Evolutionary conservation across 2,797 vertebrate genomes (phyloP).

Genomic region (Erethizon dorsatum): DNA sequence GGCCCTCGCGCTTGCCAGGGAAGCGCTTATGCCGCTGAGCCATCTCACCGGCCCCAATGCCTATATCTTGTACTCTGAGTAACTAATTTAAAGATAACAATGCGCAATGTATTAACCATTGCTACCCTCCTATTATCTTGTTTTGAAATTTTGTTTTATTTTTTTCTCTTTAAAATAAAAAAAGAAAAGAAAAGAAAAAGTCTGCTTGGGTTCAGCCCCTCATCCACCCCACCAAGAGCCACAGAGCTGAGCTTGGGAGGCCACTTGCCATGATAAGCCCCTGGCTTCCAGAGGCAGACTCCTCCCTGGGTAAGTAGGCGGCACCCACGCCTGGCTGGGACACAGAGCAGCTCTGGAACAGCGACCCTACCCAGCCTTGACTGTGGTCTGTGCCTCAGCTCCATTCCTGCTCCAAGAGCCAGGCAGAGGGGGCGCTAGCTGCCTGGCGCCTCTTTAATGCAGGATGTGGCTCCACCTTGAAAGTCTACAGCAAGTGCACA

Average conservation of each 20-base stretch:
- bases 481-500: neutral
- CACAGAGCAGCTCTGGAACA: rapidly evolving
- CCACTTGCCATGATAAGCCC: neutral
- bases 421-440: neutral
- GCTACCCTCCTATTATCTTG: neutral
- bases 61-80: neutral
- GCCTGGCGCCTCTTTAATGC: neutral
- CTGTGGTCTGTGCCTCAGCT: rapidly evolving
- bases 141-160: neutral
- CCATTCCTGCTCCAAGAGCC: neutral
- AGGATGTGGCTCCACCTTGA: neutral
- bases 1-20: too few species aligned
- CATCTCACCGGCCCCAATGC: neutral
- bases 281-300: neutral
- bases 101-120: neutral
- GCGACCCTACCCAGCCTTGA: neutral
- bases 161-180: neutral
- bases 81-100: neutral
- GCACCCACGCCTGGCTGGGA: neutral
- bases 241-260: neutral
- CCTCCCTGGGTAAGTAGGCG: neutral
- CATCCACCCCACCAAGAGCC: neutral
- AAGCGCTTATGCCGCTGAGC: too few species aligned
- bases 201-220: neutral
- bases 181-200: neutral